Percentiles rank a stretch among this genome's conserved stretches.
Evolutionary conservation across 2,113 vertebrate species (phyloP).

Genomic region (Sinocyclocheilus anshuiensis): DNA sequence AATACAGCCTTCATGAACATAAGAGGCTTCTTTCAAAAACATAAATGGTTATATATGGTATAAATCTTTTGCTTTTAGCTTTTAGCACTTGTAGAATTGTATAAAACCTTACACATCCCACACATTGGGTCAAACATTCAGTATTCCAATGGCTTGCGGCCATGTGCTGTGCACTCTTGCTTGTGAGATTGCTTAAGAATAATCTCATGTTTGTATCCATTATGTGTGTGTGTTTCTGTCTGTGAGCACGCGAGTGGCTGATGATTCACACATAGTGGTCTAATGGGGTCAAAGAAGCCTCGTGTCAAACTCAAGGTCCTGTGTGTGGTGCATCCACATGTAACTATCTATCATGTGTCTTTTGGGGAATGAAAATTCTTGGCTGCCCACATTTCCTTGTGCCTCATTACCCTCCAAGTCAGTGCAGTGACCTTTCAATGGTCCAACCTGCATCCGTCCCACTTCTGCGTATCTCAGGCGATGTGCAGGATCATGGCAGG

Average conservation of each 20-base stretch:
- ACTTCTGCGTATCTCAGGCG: constrained; percentile 8
- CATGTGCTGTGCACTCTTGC: not conserved
- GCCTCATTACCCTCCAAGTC: constrained; percentile 51
- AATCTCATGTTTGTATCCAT: not conserved
- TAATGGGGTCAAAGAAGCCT: constrained; percentile 40
- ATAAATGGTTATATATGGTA: no score
- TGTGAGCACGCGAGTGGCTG: not conserved
- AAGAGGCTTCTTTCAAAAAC: no score
- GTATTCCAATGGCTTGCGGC: not conserved
- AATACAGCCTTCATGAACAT: no score
- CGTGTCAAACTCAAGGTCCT: constrained; percentile 40
- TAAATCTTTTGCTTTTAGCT: not conserved
- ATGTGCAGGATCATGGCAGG: not conserved
- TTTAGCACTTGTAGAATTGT: no score
- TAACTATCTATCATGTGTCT: constrained; percentile 46
- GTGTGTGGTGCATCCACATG: not conserved
- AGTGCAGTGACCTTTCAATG: constrained; percentile 45
- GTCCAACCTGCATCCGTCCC: constrained; percentile 28
- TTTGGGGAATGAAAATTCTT: constrained; percentile 35
- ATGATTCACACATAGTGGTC: constrained; percentile 47
- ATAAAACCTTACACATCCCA: not conserved
- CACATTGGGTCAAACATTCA: not conserved
- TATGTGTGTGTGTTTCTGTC: not conserved
- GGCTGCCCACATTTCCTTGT: constrained; percentile 45
- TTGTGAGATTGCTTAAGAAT: not conserved